Conservation (phyloP, 2,113 vertebrate species). For the Cervus canadensis region DNA sequence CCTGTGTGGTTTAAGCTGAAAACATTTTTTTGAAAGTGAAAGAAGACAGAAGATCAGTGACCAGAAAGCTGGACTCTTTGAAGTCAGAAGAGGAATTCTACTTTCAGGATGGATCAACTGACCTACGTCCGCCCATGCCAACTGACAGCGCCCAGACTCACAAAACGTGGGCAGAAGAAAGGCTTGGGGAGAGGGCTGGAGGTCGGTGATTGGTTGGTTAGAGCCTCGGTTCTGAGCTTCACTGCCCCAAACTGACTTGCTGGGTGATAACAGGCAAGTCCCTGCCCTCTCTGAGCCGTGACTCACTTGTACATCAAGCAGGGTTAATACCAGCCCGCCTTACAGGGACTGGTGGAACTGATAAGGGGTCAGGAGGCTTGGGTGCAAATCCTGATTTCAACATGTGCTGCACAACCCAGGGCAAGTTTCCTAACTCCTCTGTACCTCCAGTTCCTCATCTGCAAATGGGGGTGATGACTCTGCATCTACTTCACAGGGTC, state of each 20-base stretch:
- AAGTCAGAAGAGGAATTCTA: neutral
- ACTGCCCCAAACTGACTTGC: neutral
- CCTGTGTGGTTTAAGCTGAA: neutral
- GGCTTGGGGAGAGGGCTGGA: neutral
- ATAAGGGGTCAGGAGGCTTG: neutral
- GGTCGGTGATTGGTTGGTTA: neutral
- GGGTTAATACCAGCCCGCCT: neutral
- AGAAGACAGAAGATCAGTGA: neutral
- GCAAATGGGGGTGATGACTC: neutral
- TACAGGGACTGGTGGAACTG: neutral
- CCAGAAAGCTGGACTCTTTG: neutral
- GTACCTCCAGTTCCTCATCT: neutral
- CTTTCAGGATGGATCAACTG: neutral
- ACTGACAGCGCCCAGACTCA: neutral
- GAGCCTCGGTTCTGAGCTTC: neutral
- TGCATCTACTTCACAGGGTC: neutral
- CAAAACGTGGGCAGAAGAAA: neutral
- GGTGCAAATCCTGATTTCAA: neutral
- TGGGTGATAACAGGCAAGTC: neutral
- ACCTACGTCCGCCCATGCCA: neutral
- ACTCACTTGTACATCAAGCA: neutral
- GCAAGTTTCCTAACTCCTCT: neutral
- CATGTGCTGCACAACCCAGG: neutral
- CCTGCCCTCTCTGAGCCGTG: neutral
- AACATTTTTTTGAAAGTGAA: neutral